Evolutionary conservation across 2,888 invertebrate species (phyloP).

Genomic region (Strigamia transsilvanica): DNA sequence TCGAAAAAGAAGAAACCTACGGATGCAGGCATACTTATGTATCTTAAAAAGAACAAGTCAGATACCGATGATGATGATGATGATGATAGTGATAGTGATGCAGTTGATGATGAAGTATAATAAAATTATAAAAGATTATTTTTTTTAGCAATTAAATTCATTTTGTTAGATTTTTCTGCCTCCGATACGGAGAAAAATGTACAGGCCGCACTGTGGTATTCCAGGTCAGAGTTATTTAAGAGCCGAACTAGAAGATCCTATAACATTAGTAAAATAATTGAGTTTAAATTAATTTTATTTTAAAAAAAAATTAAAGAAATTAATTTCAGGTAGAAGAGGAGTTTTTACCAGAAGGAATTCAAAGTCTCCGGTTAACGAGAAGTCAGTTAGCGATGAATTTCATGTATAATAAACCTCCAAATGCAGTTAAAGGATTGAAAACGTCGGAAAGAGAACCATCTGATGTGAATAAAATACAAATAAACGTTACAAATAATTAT

Average conservation of each 20-base stretch:
- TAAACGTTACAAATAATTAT: background rate
- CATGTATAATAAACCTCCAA: background rate
- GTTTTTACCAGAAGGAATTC: slow-evolving; percentile 11
- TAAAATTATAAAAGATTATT: background rate
- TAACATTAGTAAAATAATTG: slow-evolving; percentile 27
- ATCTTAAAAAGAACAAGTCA: background rate
- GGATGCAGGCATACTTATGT: background rate
- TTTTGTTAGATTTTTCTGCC: background rate
- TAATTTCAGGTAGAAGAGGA: background rate
- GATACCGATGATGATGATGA: background rate
- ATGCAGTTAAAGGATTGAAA: background rate
- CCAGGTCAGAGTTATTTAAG: slow-evolving; percentile 45
- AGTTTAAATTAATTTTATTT: background rate
- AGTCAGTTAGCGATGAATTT: slow-evolving; percentile 18
- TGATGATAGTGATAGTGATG: background rate
- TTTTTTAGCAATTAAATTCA: background rate
- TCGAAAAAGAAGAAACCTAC: background rate
- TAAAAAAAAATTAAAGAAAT: background rate
- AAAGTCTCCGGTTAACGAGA: background rate
- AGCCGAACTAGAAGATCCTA: slow-evolving; percentile 28
- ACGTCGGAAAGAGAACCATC: background rate
- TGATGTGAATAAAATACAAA: background rate
- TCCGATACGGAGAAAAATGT: background rate
- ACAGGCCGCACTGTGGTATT: slow-evolving; percentile 10
- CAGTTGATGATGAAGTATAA: background rate